Base-by-base conservation (phyloP, 2,888 invertebrate genomes). In the Sesia apiformis region DNA sequence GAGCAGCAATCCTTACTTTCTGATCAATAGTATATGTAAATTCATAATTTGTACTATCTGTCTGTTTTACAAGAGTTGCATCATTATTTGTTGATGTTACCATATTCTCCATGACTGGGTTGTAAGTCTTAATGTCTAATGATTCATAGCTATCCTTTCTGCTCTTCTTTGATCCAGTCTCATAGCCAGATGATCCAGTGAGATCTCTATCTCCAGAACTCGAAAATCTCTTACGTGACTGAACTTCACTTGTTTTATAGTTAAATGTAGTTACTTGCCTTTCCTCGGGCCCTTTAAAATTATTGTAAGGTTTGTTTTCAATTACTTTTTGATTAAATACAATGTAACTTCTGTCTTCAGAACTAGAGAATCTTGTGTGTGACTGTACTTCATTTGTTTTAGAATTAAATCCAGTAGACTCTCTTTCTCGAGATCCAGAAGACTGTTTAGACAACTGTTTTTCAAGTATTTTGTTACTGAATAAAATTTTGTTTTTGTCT, bases 81-180 rank as follows among this genome's bases (percentile, higher is more conserved):
- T 84, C 78, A 73, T 81, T 82, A 60, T 90, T 87, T 52, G 85
- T 84, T 38, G 88, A 87, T 50, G 89, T 76, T 40, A 87, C 83
- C 60, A 79, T 81, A 60, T 89, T 88, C 67, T 89, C 86, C 86
- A 86, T 88, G 40, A 88, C 86, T 59, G 86, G 85, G 58, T 76
- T 75, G 57, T 68, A 73, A 54, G 67, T 58, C 62, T 76, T 80
- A 5, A 67, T 57, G 38, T 64, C 60, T 51, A 73, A 69, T 41
- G 75, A 69, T 49, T 72, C 70, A 58, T 8, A 5, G 38, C 50
- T 73, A 46, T 74, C 72, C 54, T 65, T 60, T 61, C 74, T 81
- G 52, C 67, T 66, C 57, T 69, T 80, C 61, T 84, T 86, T 5
- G 78, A 70, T 52, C 76, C 73, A 51, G 77, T 78, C 60, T 86